Conservation (phyloP, 2,888 invertebrate species). For the Drosophila yooni region DNA sequence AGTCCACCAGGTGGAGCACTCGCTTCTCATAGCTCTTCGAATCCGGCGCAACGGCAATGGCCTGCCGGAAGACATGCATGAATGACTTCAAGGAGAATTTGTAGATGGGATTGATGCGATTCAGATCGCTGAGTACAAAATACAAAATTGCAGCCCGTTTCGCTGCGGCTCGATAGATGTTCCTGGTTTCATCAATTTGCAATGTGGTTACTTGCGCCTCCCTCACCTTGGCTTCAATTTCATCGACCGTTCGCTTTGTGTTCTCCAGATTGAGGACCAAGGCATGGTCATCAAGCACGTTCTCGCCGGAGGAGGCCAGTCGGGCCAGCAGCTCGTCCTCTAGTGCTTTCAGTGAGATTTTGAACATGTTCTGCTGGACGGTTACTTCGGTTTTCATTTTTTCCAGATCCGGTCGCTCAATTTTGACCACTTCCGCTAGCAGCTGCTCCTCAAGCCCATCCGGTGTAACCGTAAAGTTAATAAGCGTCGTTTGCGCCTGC, state of each 20-base stretch:
- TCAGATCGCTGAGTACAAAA: constrained; percentile 96
- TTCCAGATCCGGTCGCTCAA: constrained; percentile 96
- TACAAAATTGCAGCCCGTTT: constrained; percentile 95
- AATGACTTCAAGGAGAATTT: constrained; percentile 98
- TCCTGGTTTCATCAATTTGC: constrained; percentile 96
- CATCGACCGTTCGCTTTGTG: constrained; percentile 96
- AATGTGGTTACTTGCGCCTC: constrained; percentile 95
- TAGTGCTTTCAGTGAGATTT: constrained; percentile 94
- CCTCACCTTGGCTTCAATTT: constrained; percentile 93
- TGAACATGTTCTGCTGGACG: constrained; percentile 97
- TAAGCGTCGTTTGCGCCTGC: constrained; percentile 97
- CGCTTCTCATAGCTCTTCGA: constrained; percentile 90
- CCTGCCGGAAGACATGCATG: constrained; percentile 95
- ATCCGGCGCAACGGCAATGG: constrained; percentile 89
- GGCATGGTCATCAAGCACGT: constrained; percentile 95
- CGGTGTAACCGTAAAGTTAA: constrained; percentile 97
- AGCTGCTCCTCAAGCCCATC: constrained; percentile 98
- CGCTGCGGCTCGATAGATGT: constrained; percentile 94
- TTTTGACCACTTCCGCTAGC: constrained; percentile 96
- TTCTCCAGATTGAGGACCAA: constrained; percentile 96
- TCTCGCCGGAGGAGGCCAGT: constrained; percentile 95
- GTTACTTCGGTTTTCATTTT: constrained; percentile 93
- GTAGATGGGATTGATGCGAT: constrained; percentile 97
- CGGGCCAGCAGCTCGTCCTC: constrained; percentile 96
- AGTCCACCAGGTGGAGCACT: constrained; percentile 92